These are phyloP conservation scores for Calliopsis andreniformis DNA, from an alignment of 1,140 invertebrate species.

Conservation along the genomic window DNA sequence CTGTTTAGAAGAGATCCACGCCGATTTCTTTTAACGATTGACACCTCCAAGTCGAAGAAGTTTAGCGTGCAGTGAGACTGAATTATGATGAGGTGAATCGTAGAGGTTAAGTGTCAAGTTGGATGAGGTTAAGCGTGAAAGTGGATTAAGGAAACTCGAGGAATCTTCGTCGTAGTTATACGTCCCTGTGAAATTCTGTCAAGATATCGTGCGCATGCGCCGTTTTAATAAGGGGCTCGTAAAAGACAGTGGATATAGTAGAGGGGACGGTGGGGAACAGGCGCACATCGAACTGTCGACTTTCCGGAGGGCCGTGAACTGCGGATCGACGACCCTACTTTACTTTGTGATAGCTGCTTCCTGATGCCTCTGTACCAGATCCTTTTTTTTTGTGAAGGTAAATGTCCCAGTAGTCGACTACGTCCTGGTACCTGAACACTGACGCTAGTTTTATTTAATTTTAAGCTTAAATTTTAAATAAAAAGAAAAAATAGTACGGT, in stretches of 20 bases:
- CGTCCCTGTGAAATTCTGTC: conserved; percentile 28
- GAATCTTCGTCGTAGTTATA: neutral
- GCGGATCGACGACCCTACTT: conserved; percentile 12
- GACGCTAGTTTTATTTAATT: too few species aligned
- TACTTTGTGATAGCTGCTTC: conserved; percentile 38
- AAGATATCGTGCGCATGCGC: conserved; percentile 41
- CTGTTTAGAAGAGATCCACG: neutral
- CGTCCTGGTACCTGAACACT: too few species aligned
- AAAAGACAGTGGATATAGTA: conserved; percentile 33
- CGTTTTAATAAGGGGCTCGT: conserved; percentile 27
- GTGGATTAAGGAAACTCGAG: neutral
- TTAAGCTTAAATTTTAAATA: too few species aligned
- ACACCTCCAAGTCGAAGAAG: too few species aligned
- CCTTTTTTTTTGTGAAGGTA: too few species aligned
- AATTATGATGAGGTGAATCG: neutral
- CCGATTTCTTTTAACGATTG: neutral
- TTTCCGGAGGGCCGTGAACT: conserved; percentile 56
- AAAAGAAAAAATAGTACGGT: too few species aligned
- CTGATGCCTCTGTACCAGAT: neutral
- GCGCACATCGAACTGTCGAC: conserved; percentile 51
- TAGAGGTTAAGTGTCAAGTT: too few species aligned
- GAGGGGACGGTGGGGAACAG: conserved; percentile 30
- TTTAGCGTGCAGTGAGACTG: neutral
- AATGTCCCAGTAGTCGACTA: too few species aligned
- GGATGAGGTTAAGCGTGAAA: too few species aligned